phyloP scores from a whole-genome alignment of 2,888 invertebrate genomes.

The Caenorhabditis sp. region DNA sequence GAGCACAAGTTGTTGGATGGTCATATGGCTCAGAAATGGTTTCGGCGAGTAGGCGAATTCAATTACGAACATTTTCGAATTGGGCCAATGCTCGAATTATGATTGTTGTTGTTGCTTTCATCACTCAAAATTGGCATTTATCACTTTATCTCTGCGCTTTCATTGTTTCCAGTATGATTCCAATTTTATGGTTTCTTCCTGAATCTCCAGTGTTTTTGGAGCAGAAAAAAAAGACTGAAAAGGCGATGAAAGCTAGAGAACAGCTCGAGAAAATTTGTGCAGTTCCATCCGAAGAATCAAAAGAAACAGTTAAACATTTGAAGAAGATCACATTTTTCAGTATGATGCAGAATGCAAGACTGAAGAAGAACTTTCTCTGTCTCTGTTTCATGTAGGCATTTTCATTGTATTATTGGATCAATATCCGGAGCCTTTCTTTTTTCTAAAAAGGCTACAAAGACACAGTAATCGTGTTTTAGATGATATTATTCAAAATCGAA shows the following conservation, averaged over 20 bases:
- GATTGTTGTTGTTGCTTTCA: constrained; percentile 20
- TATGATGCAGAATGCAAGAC: not conserved
- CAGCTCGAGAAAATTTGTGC: not conserved
- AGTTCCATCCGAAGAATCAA: not conserved
- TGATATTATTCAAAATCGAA: too few species aligned
- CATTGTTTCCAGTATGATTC: constrained; percentile 16
- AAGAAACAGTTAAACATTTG: not conserved
- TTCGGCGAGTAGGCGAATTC: constrained; percentile 19
- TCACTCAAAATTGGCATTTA: constrained; percentile 23
- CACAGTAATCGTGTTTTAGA: too few species aligned
- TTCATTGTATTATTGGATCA: too few species aligned
- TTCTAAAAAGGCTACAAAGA: too few species aligned
- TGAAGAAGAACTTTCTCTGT: not conserved
- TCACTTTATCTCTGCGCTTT: constrained; percentile 26
- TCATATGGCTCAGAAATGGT: constrained; percentile 40
- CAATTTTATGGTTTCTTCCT: constrained; percentile 30
- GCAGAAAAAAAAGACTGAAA: not conserved
- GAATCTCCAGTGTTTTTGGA: constrained; percentile 29
- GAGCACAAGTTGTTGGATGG: constrained; percentile 36
- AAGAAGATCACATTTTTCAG: not conserved
- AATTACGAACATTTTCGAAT: constrained; percentile 36
- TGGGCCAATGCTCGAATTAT: constrained; percentile 38
- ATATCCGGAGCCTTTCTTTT: too few species aligned
- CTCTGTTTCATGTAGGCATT: not conserved
- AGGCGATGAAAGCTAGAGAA: not conserved